Conservation (phyloP, 1,140 invertebrate genomes). For the Megathymus violae region DNA sequence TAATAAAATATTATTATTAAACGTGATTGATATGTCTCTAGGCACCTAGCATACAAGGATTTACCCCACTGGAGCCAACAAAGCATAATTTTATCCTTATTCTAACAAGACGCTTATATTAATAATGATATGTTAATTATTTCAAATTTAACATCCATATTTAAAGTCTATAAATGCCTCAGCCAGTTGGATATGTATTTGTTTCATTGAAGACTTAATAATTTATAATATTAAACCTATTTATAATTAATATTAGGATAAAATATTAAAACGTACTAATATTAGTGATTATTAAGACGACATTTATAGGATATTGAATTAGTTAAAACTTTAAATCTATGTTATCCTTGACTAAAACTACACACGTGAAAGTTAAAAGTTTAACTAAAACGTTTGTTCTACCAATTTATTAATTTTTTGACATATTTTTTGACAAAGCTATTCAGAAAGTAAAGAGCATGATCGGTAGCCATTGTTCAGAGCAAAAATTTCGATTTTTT, state of each 20-base stretch:
- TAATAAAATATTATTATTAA: constrained; percentile 24
- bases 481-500: constrained; percentile 48
- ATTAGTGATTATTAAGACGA: constrained; percentile 45
- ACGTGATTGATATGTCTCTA: constrained; percentile 60
- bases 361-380: constrained; percentile 43
- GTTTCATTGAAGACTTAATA: constrained; percentile 69
- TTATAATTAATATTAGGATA: constrained; percentile 61
- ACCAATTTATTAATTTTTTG: constrained; percentile 50
- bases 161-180: constrained; percentile 72
- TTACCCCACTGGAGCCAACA: constrained; percentile 9
- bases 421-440: constrained; percentile 44
- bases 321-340: too few relatives aligned
- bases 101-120: constrained; percentile 43
- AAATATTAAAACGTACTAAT: constrained; percentile 57
- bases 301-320: constrained; percentile 63
- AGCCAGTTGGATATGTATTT: constrained; percentile 79
- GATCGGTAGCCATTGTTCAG: constrained; percentile 65
- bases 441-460: constrained; percentile 55
- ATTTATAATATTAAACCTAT: constrained; percentile 43
- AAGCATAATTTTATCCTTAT: constrained; percentile 48
- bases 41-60: constrained; percentile 64
- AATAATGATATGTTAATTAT: constrained; percentile 53
- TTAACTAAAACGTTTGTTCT: constrained; percentile 49
- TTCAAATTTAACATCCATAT: constrained; percentile 64
- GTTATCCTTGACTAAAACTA: constrained; percentile 49